These are phyloP conservation scores for Climacteris rufus DNA, from an alignment of 2,113 vertebrate species.

Conservation along the genomic window DNA sequence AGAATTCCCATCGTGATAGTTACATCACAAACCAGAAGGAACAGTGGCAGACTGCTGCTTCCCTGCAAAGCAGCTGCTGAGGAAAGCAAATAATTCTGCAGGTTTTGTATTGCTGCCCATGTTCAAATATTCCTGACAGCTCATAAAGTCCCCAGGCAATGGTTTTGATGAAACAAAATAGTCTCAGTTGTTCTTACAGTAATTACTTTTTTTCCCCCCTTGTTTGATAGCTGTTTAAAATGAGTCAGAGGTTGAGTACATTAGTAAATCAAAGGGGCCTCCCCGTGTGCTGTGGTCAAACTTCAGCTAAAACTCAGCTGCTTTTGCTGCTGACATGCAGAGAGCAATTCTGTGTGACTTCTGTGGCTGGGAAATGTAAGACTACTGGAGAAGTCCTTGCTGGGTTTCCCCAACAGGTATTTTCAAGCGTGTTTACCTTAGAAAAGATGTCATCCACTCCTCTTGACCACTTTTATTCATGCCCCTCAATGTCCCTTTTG, in stretches of 20 bases:
- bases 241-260: background rate
- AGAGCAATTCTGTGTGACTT: background rate
- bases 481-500: background rate
- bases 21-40: background rate
- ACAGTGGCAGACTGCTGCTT: background rate
- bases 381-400: background rate
- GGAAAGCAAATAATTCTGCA: background rate
- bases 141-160: background rate
- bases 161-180: background rate
- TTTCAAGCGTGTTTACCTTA: background rate
- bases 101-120: rapidly evolving
- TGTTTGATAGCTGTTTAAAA: background rate
- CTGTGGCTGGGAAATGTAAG: background rate
- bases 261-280: background rate
- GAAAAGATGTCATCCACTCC: background rate
- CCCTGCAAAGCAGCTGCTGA: background rate
- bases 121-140: background rate
- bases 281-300: rapidly evolving
- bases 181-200: background rate
- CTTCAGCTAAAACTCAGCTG: background rate
- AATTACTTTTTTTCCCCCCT: background rate
- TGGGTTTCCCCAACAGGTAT: background rate
- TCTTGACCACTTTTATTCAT: rapidly evolving
- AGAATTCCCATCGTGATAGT: background rate
- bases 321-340: background rate